Percentiles rank a stretch among this genome's conserved stretches.
Evolutionary conservation across 2,797 vertebrate genomes (phyloP).

Genomic region (Cynopterus sphinx): DNA sequence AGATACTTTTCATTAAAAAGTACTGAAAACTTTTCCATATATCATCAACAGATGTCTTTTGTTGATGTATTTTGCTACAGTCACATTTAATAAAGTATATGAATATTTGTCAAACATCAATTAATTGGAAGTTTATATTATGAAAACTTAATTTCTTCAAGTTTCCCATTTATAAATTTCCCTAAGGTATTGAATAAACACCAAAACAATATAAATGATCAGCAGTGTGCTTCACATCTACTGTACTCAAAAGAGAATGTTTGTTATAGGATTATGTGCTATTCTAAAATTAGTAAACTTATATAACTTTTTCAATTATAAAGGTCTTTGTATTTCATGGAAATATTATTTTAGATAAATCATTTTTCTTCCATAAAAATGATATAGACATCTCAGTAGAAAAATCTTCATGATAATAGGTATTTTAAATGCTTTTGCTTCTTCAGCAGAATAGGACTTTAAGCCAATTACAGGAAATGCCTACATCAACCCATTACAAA

Average conservation of each 20-base stretch:
- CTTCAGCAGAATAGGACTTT: neutral
- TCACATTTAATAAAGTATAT: constrained; percentile 31
- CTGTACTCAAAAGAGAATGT: neutral
- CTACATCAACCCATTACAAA: constrained; percentile 42
- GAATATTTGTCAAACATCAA: constrained; percentile 63
- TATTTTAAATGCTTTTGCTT: constrained; percentile 51
- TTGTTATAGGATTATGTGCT: neutral
- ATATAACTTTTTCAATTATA: neutral
- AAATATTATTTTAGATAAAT: constrained; percentile 24
- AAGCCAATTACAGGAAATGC: constrained; percentile 57
- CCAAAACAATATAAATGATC: constrained; percentile 7
- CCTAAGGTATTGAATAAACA: neutral
- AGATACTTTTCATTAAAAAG: constrained; percentile 27
- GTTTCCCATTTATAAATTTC: constrained; percentile 43
- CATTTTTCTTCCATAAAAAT: neutral
- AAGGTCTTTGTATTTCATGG: neutral
- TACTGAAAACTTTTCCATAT: constrained; percentile 67
- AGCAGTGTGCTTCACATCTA: neutral
- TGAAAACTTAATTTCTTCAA: constrained; percentile 33
- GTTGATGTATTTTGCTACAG: constrained; percentile 43
- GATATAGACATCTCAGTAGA: neutral
- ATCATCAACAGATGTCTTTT: constrained; percentile 41
- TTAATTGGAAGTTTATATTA: constrained; percentile 54
- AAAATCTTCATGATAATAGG: neutral
- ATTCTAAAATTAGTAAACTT: neutral